Conservation (phyloP, 2,888 invertebrate genomes). For the Orthonevra nobilis region DNA sequence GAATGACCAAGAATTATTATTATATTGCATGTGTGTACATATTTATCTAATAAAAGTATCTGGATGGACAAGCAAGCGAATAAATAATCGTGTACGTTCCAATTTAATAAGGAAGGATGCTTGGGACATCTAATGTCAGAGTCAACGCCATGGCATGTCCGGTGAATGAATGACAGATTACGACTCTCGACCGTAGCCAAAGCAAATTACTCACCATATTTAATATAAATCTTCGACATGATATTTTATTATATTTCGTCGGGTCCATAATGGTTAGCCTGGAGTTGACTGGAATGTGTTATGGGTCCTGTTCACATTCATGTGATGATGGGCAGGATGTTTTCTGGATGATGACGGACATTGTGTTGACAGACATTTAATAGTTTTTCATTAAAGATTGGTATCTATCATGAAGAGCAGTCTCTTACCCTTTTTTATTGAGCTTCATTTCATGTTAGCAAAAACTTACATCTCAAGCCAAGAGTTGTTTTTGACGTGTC, state of each 20-base stretch:
- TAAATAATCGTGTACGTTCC: constrained; percentile 51
- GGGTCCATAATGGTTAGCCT: too few species aligned
- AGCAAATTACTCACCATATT: constrained; percentile 65
- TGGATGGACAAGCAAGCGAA: constrained; percentile 30
- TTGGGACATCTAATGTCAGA: constrained; percentile 19
- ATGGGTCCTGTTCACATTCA: too few species aligned
- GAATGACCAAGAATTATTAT: constrained; percentile 55
- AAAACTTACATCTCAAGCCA: too few species aligned
- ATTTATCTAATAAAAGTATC: constrained; percentile 39
- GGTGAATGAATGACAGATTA: constrained; percentile 63
- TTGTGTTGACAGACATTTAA: too few species aligned
- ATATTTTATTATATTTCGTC: constrained; percentile 65
- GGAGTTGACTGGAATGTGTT: too few species aligned
- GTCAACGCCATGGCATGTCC: constrained; percentile 52
- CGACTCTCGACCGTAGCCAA: constrained; percentile 55
- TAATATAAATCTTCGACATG: constrained; percentile 67
- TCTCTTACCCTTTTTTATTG: too few species aligned
- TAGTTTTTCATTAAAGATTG: too few species aligned
- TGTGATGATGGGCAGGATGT: too few species aligned
- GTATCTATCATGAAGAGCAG: too few species aligned
- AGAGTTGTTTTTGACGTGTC: too few species aligned
- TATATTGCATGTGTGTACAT: constrained; percentile 45
- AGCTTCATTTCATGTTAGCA: too few species aligned
- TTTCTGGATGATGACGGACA: too few species aligned
- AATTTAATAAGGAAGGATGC: constrained; percentile 57